These are phyloP conservation scores for Metalampra italica DNA, from an alignment of 2,888 invertebrate species.

Conservation along the genomic window DNA sequence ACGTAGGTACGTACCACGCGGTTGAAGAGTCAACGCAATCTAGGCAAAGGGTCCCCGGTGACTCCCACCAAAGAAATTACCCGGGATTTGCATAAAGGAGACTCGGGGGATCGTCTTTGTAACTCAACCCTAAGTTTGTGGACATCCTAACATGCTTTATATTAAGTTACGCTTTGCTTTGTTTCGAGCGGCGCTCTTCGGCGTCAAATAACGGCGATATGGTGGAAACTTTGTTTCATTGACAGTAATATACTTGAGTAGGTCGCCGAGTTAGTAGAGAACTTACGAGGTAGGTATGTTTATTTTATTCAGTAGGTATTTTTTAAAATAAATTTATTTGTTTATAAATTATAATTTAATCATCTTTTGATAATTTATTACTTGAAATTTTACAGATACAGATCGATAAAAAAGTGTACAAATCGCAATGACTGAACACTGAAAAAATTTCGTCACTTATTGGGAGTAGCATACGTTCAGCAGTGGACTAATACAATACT, in stretches of 20 bases:
- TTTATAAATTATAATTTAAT: too few relatives aligned
- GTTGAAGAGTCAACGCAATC: conserved; percentile 64
- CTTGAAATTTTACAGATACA: too few relatives aligned
- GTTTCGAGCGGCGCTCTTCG: conserved; percentile 36
- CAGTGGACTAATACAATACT: too few relatives aligned
- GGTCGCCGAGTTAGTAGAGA: background rate
- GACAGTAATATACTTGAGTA: conserved; percentile 1
- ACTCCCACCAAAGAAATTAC: conserved; percentile 71
- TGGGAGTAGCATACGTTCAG: too few relatives aligned
- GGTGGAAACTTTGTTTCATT: conserved; percentile 30
- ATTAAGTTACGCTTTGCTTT: conserved; percentile 60
- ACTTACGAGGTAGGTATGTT: background rate
- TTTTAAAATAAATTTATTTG: too few relatives aligned
- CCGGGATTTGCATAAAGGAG: conserved; percentile 72
- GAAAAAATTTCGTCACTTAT: too few relatives aligned
- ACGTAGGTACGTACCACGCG: conserved; percentile 39
- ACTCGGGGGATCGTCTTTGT: conserved; percentile 66
- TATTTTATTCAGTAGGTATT: background rate
- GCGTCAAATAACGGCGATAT: conserved; percentile 40
- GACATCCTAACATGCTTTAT: conserved; percentile 63
- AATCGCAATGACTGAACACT: too few relatives aligned
- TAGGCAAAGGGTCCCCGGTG: conserved; percentile 59
- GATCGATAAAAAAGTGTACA: too few relatives aligned
- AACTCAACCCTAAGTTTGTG: conserved; percentile 62
- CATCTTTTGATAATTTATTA: too few relatives aligned